phyloP scores from a whole-genome alignment of 2,113 vertebrate genomes.

The Carassius auratus region DNA sequence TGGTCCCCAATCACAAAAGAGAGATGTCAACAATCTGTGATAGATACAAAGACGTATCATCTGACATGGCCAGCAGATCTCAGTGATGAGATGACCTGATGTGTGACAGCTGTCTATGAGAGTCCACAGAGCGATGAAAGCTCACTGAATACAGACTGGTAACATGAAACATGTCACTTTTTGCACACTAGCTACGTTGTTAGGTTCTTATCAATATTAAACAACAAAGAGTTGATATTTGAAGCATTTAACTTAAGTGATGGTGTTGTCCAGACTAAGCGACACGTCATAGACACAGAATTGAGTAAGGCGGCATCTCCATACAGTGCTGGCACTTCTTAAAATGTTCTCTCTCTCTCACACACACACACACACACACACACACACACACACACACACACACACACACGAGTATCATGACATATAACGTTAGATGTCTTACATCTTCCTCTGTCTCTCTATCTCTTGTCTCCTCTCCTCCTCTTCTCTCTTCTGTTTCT shows the following conservation, averaged over 20 bases:
- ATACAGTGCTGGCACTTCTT: not conserved
- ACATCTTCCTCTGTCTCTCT: constrained; percentile 96
- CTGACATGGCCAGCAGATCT: constrained; percentile 14
- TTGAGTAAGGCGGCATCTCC: not conserved
- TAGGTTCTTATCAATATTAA: constrained; percentile 24
- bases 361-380: too few relatives aligned
- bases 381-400: not conserved
- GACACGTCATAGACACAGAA: not conserved
- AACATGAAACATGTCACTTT: not conserved
- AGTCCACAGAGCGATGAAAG: constrained; percentile 29
- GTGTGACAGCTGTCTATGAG: constrained; percentile 39
- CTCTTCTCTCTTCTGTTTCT: constrained; percentile 96
- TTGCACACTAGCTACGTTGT: not conserved
- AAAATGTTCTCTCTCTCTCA: not conserved
- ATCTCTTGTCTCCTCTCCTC: constrained; percentile 94
- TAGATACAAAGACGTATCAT: constrained; percentile 9
- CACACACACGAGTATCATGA: too few relatives aligned
- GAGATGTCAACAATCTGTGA: constrained; percentile 18
- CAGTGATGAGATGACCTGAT: constrained; percentile 30
- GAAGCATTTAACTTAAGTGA: not conserved
- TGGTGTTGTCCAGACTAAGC: not conserved
- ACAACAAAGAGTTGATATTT: not conserved
- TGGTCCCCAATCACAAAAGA: constrained; percentile 18
- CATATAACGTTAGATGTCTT: constrained; percentile 59
- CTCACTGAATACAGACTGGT: not conserved